These are phyloP conservation scores for Poecilus cupreus DNA, from an alignment of 2,888 invertebrate genomes.

Conservation along the genomic window DNA sequence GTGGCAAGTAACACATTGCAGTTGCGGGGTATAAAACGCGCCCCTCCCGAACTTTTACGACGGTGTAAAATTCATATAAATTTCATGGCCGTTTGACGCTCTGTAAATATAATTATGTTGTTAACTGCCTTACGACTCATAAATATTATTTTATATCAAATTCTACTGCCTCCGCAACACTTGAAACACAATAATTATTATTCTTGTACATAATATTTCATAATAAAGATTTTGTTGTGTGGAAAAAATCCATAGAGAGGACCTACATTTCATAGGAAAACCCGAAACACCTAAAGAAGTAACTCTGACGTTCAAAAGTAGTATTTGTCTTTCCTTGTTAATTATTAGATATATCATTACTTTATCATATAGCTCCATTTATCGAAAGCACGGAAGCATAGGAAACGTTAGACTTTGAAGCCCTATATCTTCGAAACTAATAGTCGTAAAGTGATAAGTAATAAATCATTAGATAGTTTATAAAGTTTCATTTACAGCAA, in stretches of 20 bases:
- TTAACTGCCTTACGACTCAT: constrained; percentile 40
- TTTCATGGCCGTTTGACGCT: constrained; percentile 28
- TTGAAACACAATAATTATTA: background rate
- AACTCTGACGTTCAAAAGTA: too few relatives aligned
- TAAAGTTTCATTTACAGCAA: too few relatives aligned
- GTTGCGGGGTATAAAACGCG: constrained; percentile 6
- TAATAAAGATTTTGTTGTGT: background rate
- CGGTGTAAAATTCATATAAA: constrained; percentile 42
- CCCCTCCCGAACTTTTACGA: constrained; percentile 32
- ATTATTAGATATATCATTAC: too few relatives aligned
- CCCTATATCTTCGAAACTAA: too few relatives aligned
- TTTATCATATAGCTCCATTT: too few relatives aligned
- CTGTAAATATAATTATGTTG: constrained; percentile 47
- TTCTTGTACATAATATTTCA: background rate
- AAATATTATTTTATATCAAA: constrained; percentile 39
- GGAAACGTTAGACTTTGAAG: too few relatives aligned
- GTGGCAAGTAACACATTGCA: background rate
- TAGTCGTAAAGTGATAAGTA: too few relatives aligned
- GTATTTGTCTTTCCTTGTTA: too few relatives aligned
- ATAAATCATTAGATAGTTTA: too few relatives aligned
- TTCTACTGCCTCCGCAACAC: background rate
- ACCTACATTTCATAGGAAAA: too few relatives aligned
- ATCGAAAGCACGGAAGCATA: too few relatives aligned
- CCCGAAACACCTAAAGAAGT: too few relatives aligned
- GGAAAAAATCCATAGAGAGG: background rate